A percentile compares a stretch with the other conserved stretches of the same genome.
phyloP scores from a whole-genome alignment of 2,113 vertebrate genomes.

The Ammospiza nelsoni region DNA sequence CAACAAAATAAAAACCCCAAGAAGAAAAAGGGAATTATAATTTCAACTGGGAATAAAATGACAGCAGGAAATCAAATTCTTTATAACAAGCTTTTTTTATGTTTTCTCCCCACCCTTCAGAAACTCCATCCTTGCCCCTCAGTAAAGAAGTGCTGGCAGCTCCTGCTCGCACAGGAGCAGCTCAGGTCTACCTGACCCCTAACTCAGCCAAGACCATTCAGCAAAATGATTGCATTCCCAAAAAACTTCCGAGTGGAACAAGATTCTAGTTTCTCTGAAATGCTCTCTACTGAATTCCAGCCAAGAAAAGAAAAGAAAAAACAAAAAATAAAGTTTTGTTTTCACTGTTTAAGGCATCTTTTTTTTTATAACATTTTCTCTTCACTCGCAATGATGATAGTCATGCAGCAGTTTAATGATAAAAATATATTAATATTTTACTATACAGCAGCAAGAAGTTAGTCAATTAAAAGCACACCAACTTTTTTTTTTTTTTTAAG shows the following conservation, averaged over 20 bases:
- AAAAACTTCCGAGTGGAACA: constrained; percentile 61
- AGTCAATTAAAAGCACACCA: constrained; percentile 84
- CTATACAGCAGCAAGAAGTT: constrained; percentile 87
- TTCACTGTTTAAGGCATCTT: constrained; percentile 84
- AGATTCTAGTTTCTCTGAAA: constrained; percentile 72
- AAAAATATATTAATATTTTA: constrained; percentile 89
- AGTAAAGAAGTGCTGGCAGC: constrained; percentile 52
- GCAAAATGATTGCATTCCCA: constrained; percentile 60
- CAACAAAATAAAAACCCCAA: not conserved
- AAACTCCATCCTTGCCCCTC: constrained; percentile 69
- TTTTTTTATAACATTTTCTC: constrained; percentile 80
- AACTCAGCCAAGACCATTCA: constrained; percentile 60
- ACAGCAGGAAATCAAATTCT: constrained; percentile 51
- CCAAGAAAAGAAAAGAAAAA: constrained; percentile 66
- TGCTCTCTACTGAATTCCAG: constrained; percentile 74
- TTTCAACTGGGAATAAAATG: constrained; percentile 38
- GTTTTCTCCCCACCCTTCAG: constrained; percentile 11
- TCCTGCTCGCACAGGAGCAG: constrained; percentile 69
- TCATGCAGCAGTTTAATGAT: constrained; percentile 88
- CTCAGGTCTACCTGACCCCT: constrained; percentile 60
- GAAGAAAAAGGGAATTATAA: constrained; percentile 33
- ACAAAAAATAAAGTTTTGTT: constrained; percentile 16
- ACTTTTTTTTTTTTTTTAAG: constrained; percentile 47
- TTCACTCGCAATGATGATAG: constrained; percentile 83
- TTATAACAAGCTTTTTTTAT: constrained; percentile 16